Percentiles rank a stretch among this genome's conserved stretches.
Conservation (phyloP, 2,113 vertebrate genomes). For the Ibidorhyncha struthersii region DNA sequence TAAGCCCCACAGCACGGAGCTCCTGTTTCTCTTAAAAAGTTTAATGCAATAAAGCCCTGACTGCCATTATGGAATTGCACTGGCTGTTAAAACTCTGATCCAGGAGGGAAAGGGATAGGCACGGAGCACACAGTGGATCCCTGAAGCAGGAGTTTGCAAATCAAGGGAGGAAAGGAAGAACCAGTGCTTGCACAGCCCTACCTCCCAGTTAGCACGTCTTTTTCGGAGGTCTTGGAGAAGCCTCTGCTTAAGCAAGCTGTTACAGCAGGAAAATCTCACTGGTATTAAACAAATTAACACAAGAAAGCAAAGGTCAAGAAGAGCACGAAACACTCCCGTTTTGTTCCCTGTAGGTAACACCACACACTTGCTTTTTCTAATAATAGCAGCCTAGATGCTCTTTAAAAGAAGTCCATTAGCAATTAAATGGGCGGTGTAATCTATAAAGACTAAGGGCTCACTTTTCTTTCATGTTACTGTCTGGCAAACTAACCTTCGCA, state of each 20-base stretch:
- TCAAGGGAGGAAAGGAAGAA: not conserved
- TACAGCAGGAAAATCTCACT: not conserved
- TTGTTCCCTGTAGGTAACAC: not conserved
- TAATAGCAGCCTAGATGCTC: not conserved
- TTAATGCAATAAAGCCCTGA: not conserved
- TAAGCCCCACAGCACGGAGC: not conserved
- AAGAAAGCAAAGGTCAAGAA: conserved; percentile 17
- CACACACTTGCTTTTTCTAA: not conserved
- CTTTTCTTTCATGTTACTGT: not conserved
- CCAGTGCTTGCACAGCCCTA: not conserved
- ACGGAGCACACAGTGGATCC: not conserved
- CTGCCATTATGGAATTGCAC: not conserved
- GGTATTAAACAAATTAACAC: conserved; percentile 21
- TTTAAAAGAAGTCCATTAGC: not conserved
- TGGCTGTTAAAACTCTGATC: not conserved
- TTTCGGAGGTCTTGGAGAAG: not conserved
- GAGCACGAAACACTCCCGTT: not conserved
- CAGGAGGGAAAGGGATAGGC: not conserved
- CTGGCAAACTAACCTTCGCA: not conserved
- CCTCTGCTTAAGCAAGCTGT: not conserved
- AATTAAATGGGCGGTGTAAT: not conserved
- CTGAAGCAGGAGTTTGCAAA: not conserved
- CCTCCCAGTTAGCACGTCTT: not conserved
- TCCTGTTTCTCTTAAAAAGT: not conserved
- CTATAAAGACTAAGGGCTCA: not conserved